A percentile compares a stretch with the other conserved stretches of the same genome.
These are phyloP conservation scores for Mongoloraphidia duomilia DNA, from an alignment of 2,888 invertebrate genomes.

Conservation along the genomic window DNA sequence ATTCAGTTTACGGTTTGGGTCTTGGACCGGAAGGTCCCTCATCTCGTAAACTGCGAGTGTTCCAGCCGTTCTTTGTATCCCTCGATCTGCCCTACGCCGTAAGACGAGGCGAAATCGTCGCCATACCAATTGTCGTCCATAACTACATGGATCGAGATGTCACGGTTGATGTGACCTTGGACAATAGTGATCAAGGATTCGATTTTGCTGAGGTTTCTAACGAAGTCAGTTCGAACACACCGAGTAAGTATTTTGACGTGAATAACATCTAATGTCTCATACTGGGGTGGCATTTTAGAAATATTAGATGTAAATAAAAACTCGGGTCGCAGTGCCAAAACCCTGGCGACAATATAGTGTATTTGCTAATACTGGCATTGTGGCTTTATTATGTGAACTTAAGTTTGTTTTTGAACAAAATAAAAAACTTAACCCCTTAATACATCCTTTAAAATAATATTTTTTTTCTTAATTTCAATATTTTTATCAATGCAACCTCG, in stretches of 20 bases:
- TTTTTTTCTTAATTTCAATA: no score
- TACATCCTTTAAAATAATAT: no score
- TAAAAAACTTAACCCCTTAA: no score
- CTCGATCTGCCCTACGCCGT: constrained; percentile 80
- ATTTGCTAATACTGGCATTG: no score
- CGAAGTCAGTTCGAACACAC: constrained; percentile 46
- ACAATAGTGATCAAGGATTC: constrained; percentile 65
- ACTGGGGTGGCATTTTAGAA: no score
- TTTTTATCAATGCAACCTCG: no score
- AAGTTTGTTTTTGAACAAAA: no score
- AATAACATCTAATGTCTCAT: no score
- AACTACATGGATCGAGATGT: constrained; percentile 73
- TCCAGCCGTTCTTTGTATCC: constrained; percentile 71
- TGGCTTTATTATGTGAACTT: no score
- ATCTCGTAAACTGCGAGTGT: constrained; percentile 53
- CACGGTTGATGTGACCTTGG: constrained; percentile 67
- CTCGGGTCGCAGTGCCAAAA: no score
- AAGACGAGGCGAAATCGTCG: constrained; percentile 78
- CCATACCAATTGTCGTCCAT: constrained; percentile 74
- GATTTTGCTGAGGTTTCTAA: constrained; percentile 70
- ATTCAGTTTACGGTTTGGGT: constrained; percentile 61
- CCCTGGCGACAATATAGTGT: no score
- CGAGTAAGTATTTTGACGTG: constrained; percentile 43
- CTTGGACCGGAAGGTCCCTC: constrained; percentile 38
- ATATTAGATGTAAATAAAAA: no score